phyloP scores from a whole-genome alignment of 2,888 invertebrate species.

The Micoletzkya japonica region DNA sequence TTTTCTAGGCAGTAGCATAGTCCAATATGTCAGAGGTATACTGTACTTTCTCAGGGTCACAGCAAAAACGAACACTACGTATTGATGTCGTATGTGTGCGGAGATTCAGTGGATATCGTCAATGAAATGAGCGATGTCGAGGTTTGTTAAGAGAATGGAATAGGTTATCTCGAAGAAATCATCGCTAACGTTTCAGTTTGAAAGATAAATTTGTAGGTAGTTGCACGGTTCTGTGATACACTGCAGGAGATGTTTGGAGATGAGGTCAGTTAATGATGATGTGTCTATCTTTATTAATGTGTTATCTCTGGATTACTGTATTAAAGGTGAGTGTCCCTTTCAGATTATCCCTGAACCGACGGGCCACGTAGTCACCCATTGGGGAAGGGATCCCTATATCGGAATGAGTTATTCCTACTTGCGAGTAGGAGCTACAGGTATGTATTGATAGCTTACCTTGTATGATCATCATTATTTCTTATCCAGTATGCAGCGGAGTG shows the following conservation, averaged over 20 bases:
- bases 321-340: not conserved
- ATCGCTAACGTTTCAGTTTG: not conserved
- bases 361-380: constrained; percentile 65
- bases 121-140: constrained; percentile 64
- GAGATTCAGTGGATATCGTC: constrained; percentile 64
- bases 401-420: constrained; percentile 68
- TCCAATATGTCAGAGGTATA: no score
- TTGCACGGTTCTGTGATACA: constrained; percentile 63
- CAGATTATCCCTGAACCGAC: constrained; percentile 17
- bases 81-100: constrained; percentile 66
- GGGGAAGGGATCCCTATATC: constrained; percentile 64
- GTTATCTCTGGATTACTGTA: not conserved
- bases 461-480: not conserved
- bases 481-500: not conserved
- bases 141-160: not conserved
- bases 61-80: constrained; percentile 48
- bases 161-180: no score
- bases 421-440: constrained; percentile 64
- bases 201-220: constrained; percentile 42
- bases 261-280: constrained; percentile 54
- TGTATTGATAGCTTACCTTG: not conserved
- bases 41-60: constrained; percentile 9
- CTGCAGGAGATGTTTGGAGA: constrained; percentile 66
- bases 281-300: not conserved
- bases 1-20: no score